These are phyloP conservation scores for Corapipo altera DNA, from an alignment of 2,113 vertebrate genomes.

Conservation along the genomic window DNA sequence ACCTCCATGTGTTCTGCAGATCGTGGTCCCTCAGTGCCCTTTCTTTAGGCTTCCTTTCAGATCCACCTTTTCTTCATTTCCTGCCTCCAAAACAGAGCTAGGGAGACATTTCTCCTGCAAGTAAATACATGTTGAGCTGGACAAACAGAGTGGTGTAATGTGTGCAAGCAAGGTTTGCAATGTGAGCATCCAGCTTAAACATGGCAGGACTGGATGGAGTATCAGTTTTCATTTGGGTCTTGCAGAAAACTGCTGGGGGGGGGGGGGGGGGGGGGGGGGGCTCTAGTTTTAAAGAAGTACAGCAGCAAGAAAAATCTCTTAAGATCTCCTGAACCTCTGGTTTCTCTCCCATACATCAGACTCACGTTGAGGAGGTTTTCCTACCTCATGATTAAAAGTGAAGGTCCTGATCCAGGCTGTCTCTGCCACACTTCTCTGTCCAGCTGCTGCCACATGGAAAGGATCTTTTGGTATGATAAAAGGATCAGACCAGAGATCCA, in stretches of 20 bases:
- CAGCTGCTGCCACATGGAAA: background rate
- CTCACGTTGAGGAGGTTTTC: background rate
- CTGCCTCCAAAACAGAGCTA: background rate
- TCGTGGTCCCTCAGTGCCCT: fast-evolving
- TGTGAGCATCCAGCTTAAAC: background rate
- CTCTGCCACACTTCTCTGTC: background rate
- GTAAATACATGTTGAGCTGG: background rate
- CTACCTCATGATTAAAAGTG: background rate
- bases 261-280: too few species aligned
- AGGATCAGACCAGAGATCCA: background rate
- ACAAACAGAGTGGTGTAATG: background rate
- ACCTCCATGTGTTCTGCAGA: background rate
- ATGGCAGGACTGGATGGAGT: background rate
- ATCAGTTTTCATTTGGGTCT: background rate
- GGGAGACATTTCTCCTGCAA: background rate
- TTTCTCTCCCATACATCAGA: background rate
- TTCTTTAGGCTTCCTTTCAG: background rate
- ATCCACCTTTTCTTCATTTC: background rate
- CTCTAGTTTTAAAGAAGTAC: background rate
- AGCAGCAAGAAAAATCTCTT: background rate
- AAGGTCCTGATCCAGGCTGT: background rate
- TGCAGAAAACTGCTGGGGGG: background rate
- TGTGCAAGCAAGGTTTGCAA: background rate
- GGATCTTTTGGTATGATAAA: background rate
- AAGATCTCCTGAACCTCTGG: background rate